These are phyloP conservation scores for Cantharis rustica DNA, from an alignment of 2,888 invertebrate genomes.

Conservation along the genomic window DNA sequence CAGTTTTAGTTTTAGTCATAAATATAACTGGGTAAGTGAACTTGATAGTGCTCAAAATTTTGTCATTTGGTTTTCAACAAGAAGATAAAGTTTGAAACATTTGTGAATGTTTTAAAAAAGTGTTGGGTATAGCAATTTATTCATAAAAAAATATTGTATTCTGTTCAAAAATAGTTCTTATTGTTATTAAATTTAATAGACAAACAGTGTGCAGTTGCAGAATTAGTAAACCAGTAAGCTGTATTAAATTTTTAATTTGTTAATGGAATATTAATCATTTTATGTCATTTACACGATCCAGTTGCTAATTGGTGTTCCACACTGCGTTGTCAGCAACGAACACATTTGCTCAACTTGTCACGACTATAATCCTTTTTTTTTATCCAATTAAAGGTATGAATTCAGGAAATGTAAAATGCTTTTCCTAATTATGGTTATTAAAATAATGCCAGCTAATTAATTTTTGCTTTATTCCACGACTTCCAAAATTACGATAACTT, in stretches of 20 bases:
- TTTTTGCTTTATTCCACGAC: not conserved
- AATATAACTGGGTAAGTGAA: too few species aligned
- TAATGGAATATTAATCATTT: not conserved
- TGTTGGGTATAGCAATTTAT: not conserved
- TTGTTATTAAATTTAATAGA: not conserved
- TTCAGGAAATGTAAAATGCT: not conserved
- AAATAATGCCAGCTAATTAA: conserved; percentile 8
- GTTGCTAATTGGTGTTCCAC: not conserved
- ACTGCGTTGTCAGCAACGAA: not conserved
- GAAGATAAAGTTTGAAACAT: not conserved
- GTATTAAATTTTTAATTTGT: not conserved
- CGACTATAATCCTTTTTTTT: not conserved
- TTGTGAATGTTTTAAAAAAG: not conserved
- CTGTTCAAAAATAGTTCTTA: not conserved
- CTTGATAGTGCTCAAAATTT: too few species aligned
- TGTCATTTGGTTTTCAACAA: not conserved
- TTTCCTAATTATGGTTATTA: conserved; percentile 1
- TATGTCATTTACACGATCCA: not conserved
- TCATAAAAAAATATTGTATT: not conserved
- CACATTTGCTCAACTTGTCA: not conserved
- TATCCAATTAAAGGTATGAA: not conserved
- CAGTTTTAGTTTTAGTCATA: too few species aligned
- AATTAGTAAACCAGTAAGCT: not conserved
- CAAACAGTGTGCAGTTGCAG: not conserved
- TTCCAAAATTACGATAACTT: not conserved